phyloP scores from a whole-genome alignment of 2,113 vertebrate genomes.

The Arenaria interpres region DNA sequence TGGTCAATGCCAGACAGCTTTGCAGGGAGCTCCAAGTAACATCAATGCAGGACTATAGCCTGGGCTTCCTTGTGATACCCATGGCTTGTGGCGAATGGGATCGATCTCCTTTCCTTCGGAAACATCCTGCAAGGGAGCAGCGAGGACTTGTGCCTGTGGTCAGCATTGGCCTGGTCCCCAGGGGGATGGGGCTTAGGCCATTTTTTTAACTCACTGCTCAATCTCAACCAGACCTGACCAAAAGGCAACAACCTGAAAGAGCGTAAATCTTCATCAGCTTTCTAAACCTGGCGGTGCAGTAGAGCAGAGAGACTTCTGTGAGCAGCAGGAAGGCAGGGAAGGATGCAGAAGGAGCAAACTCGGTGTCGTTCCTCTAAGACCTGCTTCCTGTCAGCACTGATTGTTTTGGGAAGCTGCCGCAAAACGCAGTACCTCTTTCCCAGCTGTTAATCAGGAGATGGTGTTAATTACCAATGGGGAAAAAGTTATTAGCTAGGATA shows the following conservation, averaged over 20 bases:
- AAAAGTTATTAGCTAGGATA: not conserved
- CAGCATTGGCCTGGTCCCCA: not conserved
- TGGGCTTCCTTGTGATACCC: not conserved
- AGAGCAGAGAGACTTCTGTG: not conserved
- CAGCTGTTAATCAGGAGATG: not conserved
- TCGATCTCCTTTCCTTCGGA: not conserved
- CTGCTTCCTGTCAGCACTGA: not conserved
- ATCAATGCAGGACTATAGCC: not conserved
- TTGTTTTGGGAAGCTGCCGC: not conserved
- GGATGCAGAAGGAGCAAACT: not conserved
- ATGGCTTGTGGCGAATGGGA: fast-evolving
- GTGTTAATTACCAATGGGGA: not conserved
- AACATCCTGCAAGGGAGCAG: not conserved
- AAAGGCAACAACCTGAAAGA: not conserved
- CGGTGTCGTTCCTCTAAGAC: not conserved
- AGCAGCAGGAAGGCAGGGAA: not conserved
- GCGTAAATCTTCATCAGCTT: not conserved
- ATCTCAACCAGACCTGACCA: not conserved
- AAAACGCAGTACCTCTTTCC: not conserved
- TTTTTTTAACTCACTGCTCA: not conserved
- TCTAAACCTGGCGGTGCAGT: not conserved
- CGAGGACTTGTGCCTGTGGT: not conserved
- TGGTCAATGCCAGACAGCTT: not conserved
- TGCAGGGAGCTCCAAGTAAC: not conserved
- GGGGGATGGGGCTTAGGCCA: not conserved